Evolutionary conservation across 2,888 invertebrate species (phyloP), one percentile per base, ranked within the genome.

Genomic region (Pseudococcus jackbeardsleyi): DNA sequence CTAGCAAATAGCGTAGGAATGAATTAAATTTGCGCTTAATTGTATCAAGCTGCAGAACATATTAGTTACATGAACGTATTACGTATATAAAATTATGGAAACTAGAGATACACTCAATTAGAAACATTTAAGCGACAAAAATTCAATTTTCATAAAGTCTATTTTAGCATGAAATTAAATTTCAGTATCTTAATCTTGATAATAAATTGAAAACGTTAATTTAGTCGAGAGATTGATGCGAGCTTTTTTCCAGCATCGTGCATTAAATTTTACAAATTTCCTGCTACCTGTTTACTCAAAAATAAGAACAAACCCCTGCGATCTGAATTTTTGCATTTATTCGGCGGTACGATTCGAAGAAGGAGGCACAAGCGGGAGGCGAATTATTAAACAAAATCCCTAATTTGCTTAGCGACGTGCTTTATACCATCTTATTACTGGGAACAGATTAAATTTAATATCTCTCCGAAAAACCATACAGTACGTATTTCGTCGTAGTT

Each of bases 371-470:
- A 64, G 22, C 22, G 64, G 22, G 26, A 33, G 26, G 12, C 64
- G 19, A 64, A 64, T 64, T 19, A 64, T 64, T 22, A 64, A 64
- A 64, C 22, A 64, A 64, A 64, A 64, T 64, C 22, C 22, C 64
- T 64, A 64, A 64, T 64, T 64, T 64, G 64, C 19, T 64, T 22
- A 22, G 64, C 64, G 9, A 22, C 64, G 64, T 64, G 64, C 64
- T 64, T 64, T 64, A 64, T 64, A 22, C 22, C 22, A 64, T 64
- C 19, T 19, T 64, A 22, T 22, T 22, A 64, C 22, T 64, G 22
- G 22, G 64, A 64, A 64, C 22, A 64, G 64, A 64, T 64, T 64
- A 64, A 64, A 64, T 64, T 64, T 22, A 84, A 84, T 42, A 48
- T 15, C 8, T 0, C 42, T 42, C 42, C 48, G 26, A 84, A 84